Conservation (phyloP, 1,140 invertebrate genomes). For the Aporrectodea caliginosa region DNA sequence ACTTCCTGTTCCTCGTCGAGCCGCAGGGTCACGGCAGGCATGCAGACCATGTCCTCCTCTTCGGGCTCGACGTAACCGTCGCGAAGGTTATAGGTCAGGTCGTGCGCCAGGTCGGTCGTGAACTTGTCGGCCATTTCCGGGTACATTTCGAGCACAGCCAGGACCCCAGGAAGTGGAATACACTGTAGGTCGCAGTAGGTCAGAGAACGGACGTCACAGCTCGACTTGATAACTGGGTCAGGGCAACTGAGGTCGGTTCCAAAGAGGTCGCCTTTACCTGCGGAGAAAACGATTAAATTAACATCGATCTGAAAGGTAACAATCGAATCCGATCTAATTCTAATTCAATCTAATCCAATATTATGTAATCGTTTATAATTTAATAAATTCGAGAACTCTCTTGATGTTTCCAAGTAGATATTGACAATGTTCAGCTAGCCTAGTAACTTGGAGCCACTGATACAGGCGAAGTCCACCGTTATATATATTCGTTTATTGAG, state of each 20-base stretch:
- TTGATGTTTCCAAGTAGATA: too few relatives aligned
- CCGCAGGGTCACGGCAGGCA: conserved; percentile 6
- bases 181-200: conserved; percentile 95
- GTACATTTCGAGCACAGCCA: conserved; percentile 84
- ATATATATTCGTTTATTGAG: too few relatives aligned
- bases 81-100: conserved; percentile 88
- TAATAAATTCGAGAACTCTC: too few relatives aligned
- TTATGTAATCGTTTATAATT: too few relatives aligned
- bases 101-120: conserved; percentile 87
- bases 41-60: conserved; percentile 23
- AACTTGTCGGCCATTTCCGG: conserved; percentile 89
- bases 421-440: too few relatives aligned
- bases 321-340: too few relatives aligned
- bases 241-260: conserved; percentile 76
- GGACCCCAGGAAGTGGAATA: conserved; percentile 80
- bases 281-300: too few relatives aligned
- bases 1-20: conserved; percentile 7
- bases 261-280: conserved; percentile 93
- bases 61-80: conserved; percentile 64
- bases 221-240: conserved; percentile 83
- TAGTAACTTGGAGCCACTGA: too few relatives aligned
- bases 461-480: too few relatives aligned
- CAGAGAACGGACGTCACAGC: conserved; percentile 87
- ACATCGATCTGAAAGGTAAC: too few relatives aligned
- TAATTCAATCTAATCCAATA: too few relatives aligned